Percentiles rank a stretch among this genome's conserved stretches.
Conservation (phyloP, 2,113 vertebrate genomes). For the Pelvicachromis taeniatus region DNA sequence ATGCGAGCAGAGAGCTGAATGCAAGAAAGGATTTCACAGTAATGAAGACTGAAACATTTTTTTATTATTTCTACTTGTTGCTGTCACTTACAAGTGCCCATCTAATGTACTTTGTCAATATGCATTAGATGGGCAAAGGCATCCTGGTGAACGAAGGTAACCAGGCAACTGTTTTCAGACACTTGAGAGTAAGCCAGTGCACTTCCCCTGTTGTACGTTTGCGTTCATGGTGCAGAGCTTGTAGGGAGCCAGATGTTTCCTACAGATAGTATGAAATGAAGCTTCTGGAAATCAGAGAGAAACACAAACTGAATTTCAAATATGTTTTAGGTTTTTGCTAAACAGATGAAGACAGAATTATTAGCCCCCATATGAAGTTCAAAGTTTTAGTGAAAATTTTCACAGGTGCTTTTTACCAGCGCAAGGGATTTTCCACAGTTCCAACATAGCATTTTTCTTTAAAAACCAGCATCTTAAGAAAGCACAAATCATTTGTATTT, state of each 20-base stretch:
- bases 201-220: slow-evolving; percentile 34
- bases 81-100: neutral
- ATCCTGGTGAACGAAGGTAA: slow-evolving; percentile 43
- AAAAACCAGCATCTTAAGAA: neutral
- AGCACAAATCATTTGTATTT: neutral
- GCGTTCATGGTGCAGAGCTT: slow-evolving; percentile 25
- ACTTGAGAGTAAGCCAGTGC: slow-evolving; percentile 24
- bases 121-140: slow-evolving; percentile 31
- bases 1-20: neutral
- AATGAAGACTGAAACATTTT: neutral
- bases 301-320: neutral
- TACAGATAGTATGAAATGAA: slow-evolving; percentile 29
- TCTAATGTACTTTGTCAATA: slow-evolving; percentile 7
- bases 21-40: neutral
- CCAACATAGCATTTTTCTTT: neutral
- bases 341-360: neutral
- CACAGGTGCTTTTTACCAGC: neutral
- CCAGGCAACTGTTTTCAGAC: slow-evolving; percentile 54
- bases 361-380: neutral
- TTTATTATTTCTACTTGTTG: neutral
- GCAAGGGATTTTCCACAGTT: neutral
- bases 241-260: slow-evolving; percentile 41
- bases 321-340: neutral
- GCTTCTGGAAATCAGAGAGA: neutral
- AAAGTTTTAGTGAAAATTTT: neutral